Percentiles rank a stretch among this genome's conserved stretches.
Conservation (phyloP, 1,140 invertebrate species). For the Vollenhovia emeryi region DNA sequence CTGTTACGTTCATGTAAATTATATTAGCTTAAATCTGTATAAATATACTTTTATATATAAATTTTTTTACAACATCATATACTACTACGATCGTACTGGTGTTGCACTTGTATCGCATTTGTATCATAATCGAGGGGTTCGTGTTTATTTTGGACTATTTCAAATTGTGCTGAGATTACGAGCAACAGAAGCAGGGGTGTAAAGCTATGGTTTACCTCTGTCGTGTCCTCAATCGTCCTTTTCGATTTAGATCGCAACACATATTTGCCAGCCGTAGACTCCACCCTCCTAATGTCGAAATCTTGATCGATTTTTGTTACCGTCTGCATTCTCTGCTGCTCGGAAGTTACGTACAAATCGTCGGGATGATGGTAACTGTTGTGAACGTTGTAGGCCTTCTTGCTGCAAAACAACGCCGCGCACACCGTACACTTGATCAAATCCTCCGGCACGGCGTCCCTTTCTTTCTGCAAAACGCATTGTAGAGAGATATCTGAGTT, state of each 20-base stretch:
- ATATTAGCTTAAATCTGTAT: too few relatives aligned
- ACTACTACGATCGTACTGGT: too few relatives aligned
- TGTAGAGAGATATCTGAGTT: not conserved
- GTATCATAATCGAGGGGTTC: too few relatives aligned
- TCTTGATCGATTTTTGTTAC: constrained; percentile 87
- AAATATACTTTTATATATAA: too few relatives aligned
- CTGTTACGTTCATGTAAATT: not conserved
- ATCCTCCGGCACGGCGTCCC: constrained; percentile 85
- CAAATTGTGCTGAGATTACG: not conserved
- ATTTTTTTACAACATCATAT: not conserved
- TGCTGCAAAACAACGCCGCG: constrained; percentile 88
- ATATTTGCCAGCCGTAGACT: constrained; percentile 83
- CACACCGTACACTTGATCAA: constrained; percentile 88
- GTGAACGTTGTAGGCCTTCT: constrained; percentile 89
- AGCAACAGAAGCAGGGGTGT: not conserved
- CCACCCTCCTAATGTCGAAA: constrained; percentile 86
- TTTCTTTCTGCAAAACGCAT: constrained; percentile 82
- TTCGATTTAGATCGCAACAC: constrained; percentile 77
- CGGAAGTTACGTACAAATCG: constrained; percentile 88
- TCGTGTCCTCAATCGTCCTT: constrained; percentile 65
- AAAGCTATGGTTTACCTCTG: constrained; percentile 65
- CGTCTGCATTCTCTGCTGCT: constrained; percentile 87
- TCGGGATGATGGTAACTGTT: constrained; percentile 87
- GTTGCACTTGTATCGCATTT: too few relatives aligned
- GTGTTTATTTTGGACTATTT: too few relatives aligned